These are phyloP conservation scores for Tetragnatha versicolor DNA, from an alignment of 1,140 invertebrate species.

Conservation along the genomic window DNA sequence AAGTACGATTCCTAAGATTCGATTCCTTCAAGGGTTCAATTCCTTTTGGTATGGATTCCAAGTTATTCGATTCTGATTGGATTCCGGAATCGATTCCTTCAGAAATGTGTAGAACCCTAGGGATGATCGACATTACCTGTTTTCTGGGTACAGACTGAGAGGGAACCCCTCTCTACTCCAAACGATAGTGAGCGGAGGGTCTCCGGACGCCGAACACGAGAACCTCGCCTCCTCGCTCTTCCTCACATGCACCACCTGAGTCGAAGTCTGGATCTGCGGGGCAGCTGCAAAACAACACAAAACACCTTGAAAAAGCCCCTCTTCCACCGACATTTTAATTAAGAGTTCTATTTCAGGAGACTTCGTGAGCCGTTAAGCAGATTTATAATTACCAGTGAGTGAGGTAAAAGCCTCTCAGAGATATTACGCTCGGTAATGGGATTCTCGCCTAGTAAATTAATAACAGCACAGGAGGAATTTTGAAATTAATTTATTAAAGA, in stretches of 20 bases:
- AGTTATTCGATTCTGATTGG: too few species aligned
- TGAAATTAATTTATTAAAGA: slow-evolving; percentile 39
- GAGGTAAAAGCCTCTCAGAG: slow-evolving; percentile 23
- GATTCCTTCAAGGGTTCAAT: too few species aligned
- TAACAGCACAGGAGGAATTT: slow-evolving; percentile 32
- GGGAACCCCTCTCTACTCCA: slow-evolving; percentile 79
- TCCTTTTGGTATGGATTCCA: too few species aligned
- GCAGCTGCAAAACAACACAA: slow-evolving; percentile 41
- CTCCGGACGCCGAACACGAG: slow-evolving; percentile 66
- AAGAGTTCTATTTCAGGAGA: slow-evolving; percentile 30
- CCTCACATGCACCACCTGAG: slow-evolving; percentile 55
- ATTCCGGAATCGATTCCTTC: too few species aligned
- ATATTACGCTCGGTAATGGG: slow-evolving; percentile 47
- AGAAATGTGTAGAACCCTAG: too few species aligned
- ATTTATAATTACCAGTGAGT: slow-evolving; percentile 40
- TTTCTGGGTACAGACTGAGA: slow-evolving; percentile 65
- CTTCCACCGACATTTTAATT: slow-evolving; percentile 44
- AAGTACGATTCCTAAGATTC: too few species aligned
- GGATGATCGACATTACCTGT: too few species aligned
- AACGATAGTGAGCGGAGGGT: slow-evolving; percentile 76
- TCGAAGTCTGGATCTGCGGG: slow-evolving; percentile 56
- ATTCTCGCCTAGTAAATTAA: slow-evolving; percentile 26
- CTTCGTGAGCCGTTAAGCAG: slow-evolving; percentile 8
- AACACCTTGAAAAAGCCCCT: not conserved
- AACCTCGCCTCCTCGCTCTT: slow-evolving; percentile 53